Base-by-base conservation (phyloP, 2,888 invertebrate genomes). In the Polietes domitor region DNA sequence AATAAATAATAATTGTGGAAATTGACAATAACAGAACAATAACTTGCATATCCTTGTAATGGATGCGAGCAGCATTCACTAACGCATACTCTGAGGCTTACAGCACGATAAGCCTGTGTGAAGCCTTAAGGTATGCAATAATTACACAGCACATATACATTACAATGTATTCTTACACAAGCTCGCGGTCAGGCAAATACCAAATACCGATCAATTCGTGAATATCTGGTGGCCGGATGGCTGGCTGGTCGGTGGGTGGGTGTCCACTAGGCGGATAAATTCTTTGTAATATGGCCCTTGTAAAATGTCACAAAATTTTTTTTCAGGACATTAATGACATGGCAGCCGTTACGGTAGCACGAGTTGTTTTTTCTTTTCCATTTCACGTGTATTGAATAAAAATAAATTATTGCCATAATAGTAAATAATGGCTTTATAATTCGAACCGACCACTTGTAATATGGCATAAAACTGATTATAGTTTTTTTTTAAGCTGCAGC, bases 121-220 rank as follows among this genome's bases (percentile, higher is more conserved):
- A 73, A 68, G 79, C 79, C 79, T 79, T 58, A 74, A 79, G 79
- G 79, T 79, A 79, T 79, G 73, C 74, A 74, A 79, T 79, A 73
- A 79, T 79, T 79, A 58, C 74, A 41, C n/a, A n/a, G 12, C 26
- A 53, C n/a, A 53, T 17, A 53, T 65, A 41, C 24, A 41, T 43
- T 43, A 15, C 12, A 43, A 41, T 61, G 41, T 43, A 68, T 37
- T 21, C 43, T 19, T n/a, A 43, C 41, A 65, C 65, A 68, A 24
- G 21, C 65, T 17, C n/a, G 43, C 24, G 43, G 17, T 41, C 17
- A 19, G 37, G 24, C 12, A 68, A 61, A 61, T 61, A 5, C 6
- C 12, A 68, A 61, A 61, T 61, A 5, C 6, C 61, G 68, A 68
- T 43, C 43, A 68, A 21, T 37, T 32, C 37, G 5, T 15, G 28